Conservation (phyloP, 2,888 invertebrate genomes). For the Coecobrya sp. region DNA sequence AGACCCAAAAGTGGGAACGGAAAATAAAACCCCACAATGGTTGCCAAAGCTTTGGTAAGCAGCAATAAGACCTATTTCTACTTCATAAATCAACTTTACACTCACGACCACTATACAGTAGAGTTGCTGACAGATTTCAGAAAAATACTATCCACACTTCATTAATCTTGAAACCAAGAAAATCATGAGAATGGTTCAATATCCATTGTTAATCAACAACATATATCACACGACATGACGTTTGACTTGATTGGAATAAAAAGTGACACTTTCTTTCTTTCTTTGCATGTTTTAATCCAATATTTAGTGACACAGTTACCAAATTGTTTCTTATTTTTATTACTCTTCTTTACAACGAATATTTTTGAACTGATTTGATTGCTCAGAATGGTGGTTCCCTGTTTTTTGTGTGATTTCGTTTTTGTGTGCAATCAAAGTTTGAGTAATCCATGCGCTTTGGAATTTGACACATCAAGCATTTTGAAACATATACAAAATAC, state of each 20-base stretch:
- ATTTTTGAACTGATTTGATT: conserved; percentile 2
- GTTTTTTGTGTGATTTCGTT: conserved; percentile 51
- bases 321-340: background rate
- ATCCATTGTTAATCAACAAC: background rate
- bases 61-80: conserved; percentile 15
- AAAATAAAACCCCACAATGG: conserved; percentile 78
- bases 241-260: conserved; percentile 55
- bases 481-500: background rate
- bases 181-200: conserved; percentile 48
- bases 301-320: conserved; percentile 18
- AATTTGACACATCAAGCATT: background rate
- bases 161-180: conserved; percentile 64
- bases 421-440: background rate
- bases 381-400: background rate
- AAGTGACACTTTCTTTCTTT: conserved; percentile 58
- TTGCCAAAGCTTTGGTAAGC: conserved; percentile 83
- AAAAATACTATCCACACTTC: conserved; percentile 55
- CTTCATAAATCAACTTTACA: background rate
- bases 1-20: conserved; percentile 56
- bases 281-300: background rate
- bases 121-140: conserved; percentile 47
- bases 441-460: background rate
- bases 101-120: background rate
- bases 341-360: background rate
- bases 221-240: background rate